Conservation (phyloP, 2,888 invertebrate genomes). For the Chaitophorus viminalis region DNA sequence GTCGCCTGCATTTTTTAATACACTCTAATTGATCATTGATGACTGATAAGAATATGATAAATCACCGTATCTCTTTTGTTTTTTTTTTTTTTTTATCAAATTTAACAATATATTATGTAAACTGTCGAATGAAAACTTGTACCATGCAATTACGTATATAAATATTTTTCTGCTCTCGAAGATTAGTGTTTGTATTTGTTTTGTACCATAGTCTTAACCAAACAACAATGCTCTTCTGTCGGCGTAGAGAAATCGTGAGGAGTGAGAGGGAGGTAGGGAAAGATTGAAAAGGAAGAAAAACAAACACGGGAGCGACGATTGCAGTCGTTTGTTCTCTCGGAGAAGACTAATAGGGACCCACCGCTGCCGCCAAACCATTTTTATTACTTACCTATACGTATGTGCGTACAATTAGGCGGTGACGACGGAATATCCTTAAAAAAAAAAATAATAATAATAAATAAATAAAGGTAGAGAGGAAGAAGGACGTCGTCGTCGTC, state of each 20-base stretch:
- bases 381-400: conserved; percentile 15
- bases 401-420: conserved; percentile 8
- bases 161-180: conserved; percentile 24
- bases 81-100: neutral
- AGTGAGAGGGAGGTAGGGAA: neutral
- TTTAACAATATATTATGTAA: neutral
- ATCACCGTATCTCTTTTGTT: neutral
- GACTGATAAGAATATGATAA: neutral
- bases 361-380: conserved; percentile 30
- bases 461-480: conserved; percentile 35
- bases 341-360: conserved; percentile 49
- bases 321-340: conserved; percentile 38
- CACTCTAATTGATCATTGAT: conserved; percentile 7
- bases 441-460: conserved; percentile 26
- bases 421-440: conserved; percentile 46
- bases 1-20: neutral
- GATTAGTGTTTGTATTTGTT: conserved; percentile 12
- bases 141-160: neutral
- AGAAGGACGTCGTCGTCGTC: conserved; percentile 49
- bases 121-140: neutral
- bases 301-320: conserved; percentile 42
- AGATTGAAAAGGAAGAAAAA: conserved; percentile 15
- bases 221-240: neutral
- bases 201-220: neutral
- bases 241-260: neutral